Evolutionary conservation across 2,888 invertebrate genomes (phyloP), one percentile per base, ranked within the genome.

Genomic region (Ectemnius cavifrons): DNA sequence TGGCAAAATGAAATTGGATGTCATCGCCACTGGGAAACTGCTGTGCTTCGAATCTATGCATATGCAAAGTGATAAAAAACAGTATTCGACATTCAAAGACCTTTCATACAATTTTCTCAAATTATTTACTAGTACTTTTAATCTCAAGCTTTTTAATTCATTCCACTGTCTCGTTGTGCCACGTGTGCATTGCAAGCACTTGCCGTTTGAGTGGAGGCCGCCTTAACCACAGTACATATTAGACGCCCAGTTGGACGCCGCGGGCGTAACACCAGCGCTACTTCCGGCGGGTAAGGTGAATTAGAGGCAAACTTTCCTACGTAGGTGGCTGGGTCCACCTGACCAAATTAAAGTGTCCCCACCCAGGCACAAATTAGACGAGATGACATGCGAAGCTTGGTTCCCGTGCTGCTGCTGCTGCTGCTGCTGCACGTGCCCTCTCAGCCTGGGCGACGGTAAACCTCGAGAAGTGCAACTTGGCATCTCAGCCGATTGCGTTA

Each of bases 321-420:
- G 69, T 67, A 73, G 76, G 67, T 71, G 65, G 69, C 64, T 37
- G 64, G 68, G 60, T 70, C 78, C 72, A 80, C 76, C 82, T 80
- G 78, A 75, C 80, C 82, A 78, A 82, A 82, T 82, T 82, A 82
- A 82, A 82, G 80, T 73, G 78, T 77, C 75, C 73, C 71, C 69
- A 58, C 67, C 76, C 62, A 64, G 73, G 75, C 73, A 75, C 75
- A 82, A 82, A 82, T 82, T 82, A 82, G 78, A 78, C 78, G 80
- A 82, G 80, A 82, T 73, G 82, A 73, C 67, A 69, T 70, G 62
- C 49, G 23, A 3, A 18, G 56, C 14, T 11, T 18, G 49, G 18
- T 28, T 16, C 56, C 73, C 37, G 37, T 74, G 63, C 63, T 52
- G 66, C 60, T 65, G 71, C 71, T n/a, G n/a, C n/a, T n/a, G n/a